Percentiles rank a stretch among this genome's conserved stretches.
These are phyloP conservation scores for Maccullochella peelii DNA, from an alignment of 2,113 vertebrate species.

Conservation along the genomic window DNA sequence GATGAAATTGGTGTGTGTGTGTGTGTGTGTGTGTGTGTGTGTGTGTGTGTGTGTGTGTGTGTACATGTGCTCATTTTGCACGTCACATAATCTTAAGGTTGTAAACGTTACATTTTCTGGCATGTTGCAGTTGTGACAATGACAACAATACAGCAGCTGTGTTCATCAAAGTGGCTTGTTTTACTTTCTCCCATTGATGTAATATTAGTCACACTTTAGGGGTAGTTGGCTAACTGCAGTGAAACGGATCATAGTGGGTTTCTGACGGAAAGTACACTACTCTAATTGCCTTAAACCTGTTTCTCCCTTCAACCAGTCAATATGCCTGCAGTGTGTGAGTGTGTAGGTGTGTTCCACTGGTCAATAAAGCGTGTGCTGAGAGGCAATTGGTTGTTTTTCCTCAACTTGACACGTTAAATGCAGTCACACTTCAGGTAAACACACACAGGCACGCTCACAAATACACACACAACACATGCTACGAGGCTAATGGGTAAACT, in stretches of 20 bases:
- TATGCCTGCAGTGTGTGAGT: constrained; percentile 60
- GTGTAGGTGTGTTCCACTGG: constrained; percentile 57
- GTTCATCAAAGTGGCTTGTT: constrained; percentile 39
- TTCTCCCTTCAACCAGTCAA: constrained; percentile 73
- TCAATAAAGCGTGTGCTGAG: constrained; percentile 79
- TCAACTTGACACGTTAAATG: constrained; percentile 80
- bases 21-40: too few relatives aligned
- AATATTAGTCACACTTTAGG: constrained; percentile 68
- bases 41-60: too few relatives aligned
- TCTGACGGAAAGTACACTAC: constrained; percentile 69
- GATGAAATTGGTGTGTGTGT: not conserved
- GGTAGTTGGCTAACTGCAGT: constrained; percentile 54
- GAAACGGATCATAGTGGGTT: constrained; percentile 69
- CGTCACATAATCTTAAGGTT: not conserved
- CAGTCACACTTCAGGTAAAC: constrained; percentile 75
- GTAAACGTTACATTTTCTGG: not conserved
- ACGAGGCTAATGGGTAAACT: constrained; percentile 65
- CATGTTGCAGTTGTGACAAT: constrained; percentile 5
- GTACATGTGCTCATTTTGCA: not conserved
- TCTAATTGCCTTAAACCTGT: constrained; percentile 79
- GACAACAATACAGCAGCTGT: not conserved
- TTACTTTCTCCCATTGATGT: constrained; percentile 50
- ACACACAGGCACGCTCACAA: constrained; percentile 37
- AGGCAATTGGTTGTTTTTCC: constrained; percentile 82
- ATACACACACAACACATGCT: not conserved